Base-by-base conservation (phyloP, 1,140 invertebrate species). In the Gryllus bimaculatus region DNA sequence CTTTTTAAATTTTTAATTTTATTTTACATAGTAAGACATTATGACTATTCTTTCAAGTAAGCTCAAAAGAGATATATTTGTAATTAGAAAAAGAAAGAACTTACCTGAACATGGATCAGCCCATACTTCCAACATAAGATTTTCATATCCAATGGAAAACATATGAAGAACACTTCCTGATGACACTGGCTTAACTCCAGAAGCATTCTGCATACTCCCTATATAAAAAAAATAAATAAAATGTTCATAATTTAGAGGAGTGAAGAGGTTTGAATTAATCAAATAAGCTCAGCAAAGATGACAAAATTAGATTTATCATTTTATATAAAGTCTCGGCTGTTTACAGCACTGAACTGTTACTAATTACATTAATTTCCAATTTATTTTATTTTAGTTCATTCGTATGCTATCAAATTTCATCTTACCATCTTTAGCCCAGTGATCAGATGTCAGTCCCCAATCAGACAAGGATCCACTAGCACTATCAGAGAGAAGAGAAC, bases 71-170 rank as follows among this genome's bases (percentile, higher is more conserved):
- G 1, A 39, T 39, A 39, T 8, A 8, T 73, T 73, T 73, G 7
- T 20, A 73, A 73, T 73, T 15, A 8, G 20, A 73, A 73, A 8
- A 7, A 18, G 73, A 73, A 7, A 79, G 47, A 49, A 77, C 78
- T 83, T 85, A 88, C 86, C 87, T 81, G 85, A 85, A 84, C 78
- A 85, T n/a, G 88, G 83, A 82, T 89, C 87, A 2, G 86, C 81
- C 88, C 88, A 89, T 20, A 83, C 84, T 84, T 89, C 88, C 20
- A 89, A 74, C 13, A 87, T 85, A n/a, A 90, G 80, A 49, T 86
- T 86, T 82, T 89, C 88, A 81, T 88, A 88, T 8, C 89, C 89
- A 78, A 90, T 84, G 1, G 89, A 90, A 79, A 90, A 84, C 79
- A 90, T 82, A 80, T 90, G 89, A 79, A 90, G 83, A 47, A 74